These are phyloP conservation scores for Drepanosiphum platanoidis DNA, from an alignment of 2,888 invertebrate species.

Conservation along the genomic window DNA sequence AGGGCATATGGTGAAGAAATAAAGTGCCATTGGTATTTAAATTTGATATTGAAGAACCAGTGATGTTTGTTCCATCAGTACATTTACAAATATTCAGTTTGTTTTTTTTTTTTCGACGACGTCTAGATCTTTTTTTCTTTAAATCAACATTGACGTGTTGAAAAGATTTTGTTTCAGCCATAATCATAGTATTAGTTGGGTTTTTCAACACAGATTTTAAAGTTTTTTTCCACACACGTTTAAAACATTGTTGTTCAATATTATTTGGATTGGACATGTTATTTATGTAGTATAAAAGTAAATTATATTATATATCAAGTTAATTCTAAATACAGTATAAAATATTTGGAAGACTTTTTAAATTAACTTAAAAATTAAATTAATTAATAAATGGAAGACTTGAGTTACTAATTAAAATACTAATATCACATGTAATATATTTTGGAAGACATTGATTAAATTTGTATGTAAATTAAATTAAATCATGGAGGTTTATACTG, in stretches of 20 bases:
- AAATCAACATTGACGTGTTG: slow-evolving; percentile 45
- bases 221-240: slow-evolving; percentile 53
- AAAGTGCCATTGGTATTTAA: slow-evolving; percentile 25
- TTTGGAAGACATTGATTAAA: slow-evolving; percentile 49
- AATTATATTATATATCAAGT: slow-evolving; percentile 10
- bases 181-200: slow-evolving; percentile 37
- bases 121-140: slow-evolving; percentile 48
- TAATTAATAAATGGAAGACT: slow-evolving; percentile 53
- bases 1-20: slow-evolving; percentile 29
- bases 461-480: slow-evolving; percentile 4
- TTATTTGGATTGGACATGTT: slow-evolving; percentile 42
- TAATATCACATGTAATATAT: slow-evolving; percentile 47
- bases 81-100: slow-evolving; percentile 42
- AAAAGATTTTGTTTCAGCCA: slow-evolving; percentile 50
- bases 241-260: slow-evolving; percentile 56
- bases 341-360: slow-evolving; percentile 54
- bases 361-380: not conserved
- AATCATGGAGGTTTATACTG: slow-evolving; percentile 52
- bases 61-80: slow-evolving; percentile 1
- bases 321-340: slow-evolving; percentile 28
- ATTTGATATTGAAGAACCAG: not conserved
- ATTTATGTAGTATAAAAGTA: not conserved
- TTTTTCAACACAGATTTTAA: slow-evolving; percentile 48
- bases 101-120: slow-evolving; percentile 46
- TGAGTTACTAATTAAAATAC: slow-evolving; percentile 14